Evolutionary conservation across 2,888 invertebrate genomes (phyloP), one percentile per base, ranked within the genome.

Genomic region (Cephus pygmeus): DNA sequence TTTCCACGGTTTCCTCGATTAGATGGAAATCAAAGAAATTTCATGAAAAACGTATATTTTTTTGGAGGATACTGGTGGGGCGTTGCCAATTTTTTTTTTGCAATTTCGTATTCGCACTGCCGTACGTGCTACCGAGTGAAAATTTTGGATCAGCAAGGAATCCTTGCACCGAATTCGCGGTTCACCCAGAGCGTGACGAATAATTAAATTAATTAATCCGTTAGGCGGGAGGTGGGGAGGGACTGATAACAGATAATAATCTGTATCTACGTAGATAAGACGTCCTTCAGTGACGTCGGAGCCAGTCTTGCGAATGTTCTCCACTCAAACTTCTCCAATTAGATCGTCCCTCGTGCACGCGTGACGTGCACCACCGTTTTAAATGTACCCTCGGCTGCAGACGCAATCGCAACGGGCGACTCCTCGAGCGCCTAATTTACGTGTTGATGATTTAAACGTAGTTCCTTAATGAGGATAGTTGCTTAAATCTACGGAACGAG

Each of bases 131-230:
- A 15, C 0, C 23, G 9, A 9, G 56, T 23, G 56, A 56, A 9
- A 56, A 23, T 56, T 23, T 9, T 0, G 2, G 23, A 56, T 23
- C 23, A 9, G 12, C 1, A 56, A 2, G 56, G 23, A 56, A 56
- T 23, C 15, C 69, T 34, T 68, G 73, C 68, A 74, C 12, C 23
- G 15, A 35, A 35, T 56, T 76, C 30, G 34, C 71, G 71, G 71
- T 34, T 77, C 81, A 83, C 73, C 83, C 84, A 79, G 79, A 84
- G 85, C 35, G 85, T 84, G 84, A 87, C 87, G 84, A 86, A 85
- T 88, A 87, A 88, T 88, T 88, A 86, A 82, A 82, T 87, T 86
- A 87, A 88, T 89, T 87, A 88, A 88, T 88, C 85, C 84, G 84
- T 84, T 82, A 81, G 3, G 12, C 12, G 35, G 83, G 81, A 82